These are phyloP conservation scores for Entomyzon cyanotis DNA, from an alignment of 2,113 vertebrate genomes.

Conservation along the genomic window DNA sequence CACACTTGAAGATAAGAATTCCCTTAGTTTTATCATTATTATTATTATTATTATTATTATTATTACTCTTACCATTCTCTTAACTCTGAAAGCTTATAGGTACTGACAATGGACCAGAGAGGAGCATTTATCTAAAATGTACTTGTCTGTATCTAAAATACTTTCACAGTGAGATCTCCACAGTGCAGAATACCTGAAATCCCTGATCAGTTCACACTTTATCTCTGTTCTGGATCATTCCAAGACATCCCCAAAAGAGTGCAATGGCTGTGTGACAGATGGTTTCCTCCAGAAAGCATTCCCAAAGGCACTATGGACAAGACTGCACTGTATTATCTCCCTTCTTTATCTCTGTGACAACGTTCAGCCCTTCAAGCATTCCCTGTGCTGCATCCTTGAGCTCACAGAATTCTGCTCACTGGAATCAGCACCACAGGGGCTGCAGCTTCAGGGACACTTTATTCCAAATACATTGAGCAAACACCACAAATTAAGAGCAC, in stretches of 20 bases:
- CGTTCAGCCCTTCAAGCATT: not conserved
- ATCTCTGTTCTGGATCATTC: not conserved
- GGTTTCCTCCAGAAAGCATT: not conserved
- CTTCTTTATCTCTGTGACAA: not conserved
- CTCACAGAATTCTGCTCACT: not conserved
- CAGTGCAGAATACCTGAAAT: not conserved
- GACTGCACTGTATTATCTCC: fast-evolving
- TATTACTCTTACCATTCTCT: not conserved
- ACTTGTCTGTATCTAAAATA: not conserved
- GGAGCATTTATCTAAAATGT: not conserved
- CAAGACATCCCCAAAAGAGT: not conserved
- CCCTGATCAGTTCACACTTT: not conserved
- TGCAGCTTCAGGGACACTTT: fast-evolving
- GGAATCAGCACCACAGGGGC: not conserved
- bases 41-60: not conserved
- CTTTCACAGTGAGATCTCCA: not conserved
- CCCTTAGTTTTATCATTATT: not conserved
- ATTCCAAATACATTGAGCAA: not conserved
- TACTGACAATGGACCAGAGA: not conserved
- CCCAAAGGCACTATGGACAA: not conserved
- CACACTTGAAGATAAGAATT: not conserved
- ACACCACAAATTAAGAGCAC: not conserved
- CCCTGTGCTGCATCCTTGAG: not conserved
- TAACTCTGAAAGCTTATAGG: not conserved
- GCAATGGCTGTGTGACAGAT: not conserved